Percentiles rank a stretch among this genome's conserved stretches.
Conservation (phyloP, 2,797 vertebrate species). For the Menidia menidia region DNA sequence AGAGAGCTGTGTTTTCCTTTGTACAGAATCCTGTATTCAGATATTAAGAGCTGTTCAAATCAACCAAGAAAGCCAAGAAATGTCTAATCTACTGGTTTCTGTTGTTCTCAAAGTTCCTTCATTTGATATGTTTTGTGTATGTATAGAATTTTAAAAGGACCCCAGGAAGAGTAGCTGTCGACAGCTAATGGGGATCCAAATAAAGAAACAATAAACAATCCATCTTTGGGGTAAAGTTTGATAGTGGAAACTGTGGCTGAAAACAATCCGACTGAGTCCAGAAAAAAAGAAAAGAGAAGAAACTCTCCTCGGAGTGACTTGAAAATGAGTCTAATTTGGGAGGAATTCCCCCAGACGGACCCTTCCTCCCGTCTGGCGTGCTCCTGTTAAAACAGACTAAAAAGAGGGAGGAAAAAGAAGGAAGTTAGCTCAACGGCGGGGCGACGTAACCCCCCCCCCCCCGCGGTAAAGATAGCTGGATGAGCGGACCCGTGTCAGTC, state of each 20-base stretch:
- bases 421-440: constrained; percentile 76
- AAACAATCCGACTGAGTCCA: neutral
- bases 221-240: neutral
- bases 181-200: no score
- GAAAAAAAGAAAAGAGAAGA: neutral
- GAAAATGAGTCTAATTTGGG: neutral
- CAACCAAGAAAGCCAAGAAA: constrained; percentile 2
- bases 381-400: constrained; percentile 3
- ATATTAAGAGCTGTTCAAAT: constrained; percentile 36
- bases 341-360: constrained; percentile 45
- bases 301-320: neutral
- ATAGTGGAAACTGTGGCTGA: neutral
- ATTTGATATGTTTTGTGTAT: no score
- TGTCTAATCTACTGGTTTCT: neutral
- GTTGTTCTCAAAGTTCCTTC: no score
- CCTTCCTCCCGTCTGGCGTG: constrained; percentile 30
- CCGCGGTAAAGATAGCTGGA: constrained; percentile 51
- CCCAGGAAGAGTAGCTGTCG: no score
- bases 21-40: constrained; percentile 28
- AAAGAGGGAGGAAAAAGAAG: constrained; percentile 19
- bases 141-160: no score
- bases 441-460: constrained; percentile 62
- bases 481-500: constrained; percentile 52
- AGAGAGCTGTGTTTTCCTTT: neutral
- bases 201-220: no score